Base-by-base conservation (phyloP, 30 jellyfish, hydroid and myxozoan species). In the Catostylus mosaicus region DNA sequence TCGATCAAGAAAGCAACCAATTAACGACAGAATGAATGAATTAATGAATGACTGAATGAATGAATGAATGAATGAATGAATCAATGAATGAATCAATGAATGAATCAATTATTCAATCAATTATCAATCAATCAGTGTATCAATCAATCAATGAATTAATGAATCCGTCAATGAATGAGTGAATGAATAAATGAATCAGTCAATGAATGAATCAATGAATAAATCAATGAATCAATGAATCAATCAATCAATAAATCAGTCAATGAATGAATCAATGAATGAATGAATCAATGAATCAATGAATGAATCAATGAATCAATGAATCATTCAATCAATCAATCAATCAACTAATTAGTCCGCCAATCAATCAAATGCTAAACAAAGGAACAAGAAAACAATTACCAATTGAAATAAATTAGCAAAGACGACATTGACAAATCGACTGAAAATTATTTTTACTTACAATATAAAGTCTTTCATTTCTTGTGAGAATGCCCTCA, bases 401-500 rank as follows among this genome's bases (percentile, higher is more conserved):
- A n/a, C n/a, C n/a, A n/a, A 29, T 10, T 9, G 72, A 67, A 9
- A 26, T 34, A 10, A 26, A 34, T n/a, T 19, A n/a, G 10, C 12
- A 67, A 19, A 26, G 80, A 30, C 71, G 80, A n/a, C 8, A 26
- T 10, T 33, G 24, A 67, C 67, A 24, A n/a, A n/a, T n/a, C n/a
- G n/a, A n/a, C n/a, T n/a, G n/a, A n/a, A 43, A 59, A 6, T 1
- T 0, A 5, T 20, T 27, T 10, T 7, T 11, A 87, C 97, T 73
- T 78, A 93, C 98, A 82, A 74, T 10, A 93, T 88, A 72, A 93
- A 93, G 29, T 87, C 94, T 50, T 77, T 82, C 81, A 83, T 48
- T 54, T 87, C 96, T 69, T 66, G 78, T 4, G 98, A 56, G 30
- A 93, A 88, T 24, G 98, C 84, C 27, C 98, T 80, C 9, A 93